A percentile compares a stretch with the other conserved stretches of the same genome.
These are phyloP conservation scores for Crax fasciolata DNA, from an alignment of 2,797 vertebrate genomes.

Conservation along the genomic window DNA sequence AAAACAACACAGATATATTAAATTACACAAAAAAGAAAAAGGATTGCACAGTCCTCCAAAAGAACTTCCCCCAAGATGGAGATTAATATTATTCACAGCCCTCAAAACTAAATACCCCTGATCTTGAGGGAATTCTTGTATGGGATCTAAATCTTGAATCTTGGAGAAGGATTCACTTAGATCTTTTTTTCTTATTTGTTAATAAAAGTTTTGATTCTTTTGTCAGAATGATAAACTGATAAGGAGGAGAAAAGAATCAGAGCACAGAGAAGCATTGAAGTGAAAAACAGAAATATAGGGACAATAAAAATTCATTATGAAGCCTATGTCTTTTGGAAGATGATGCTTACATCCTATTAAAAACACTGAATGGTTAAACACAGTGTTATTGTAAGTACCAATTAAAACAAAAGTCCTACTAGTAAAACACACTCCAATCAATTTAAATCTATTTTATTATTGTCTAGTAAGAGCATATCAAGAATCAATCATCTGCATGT, in stretches of 20 bases:
- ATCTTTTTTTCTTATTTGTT: neutral
- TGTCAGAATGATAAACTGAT: neutral
- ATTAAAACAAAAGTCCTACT: slow-evolving; percentile 13
- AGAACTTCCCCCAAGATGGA: neutral
- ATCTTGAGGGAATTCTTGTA: neutral
- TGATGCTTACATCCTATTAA: neutral
- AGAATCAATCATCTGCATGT: slow-evolving; percentile 20
- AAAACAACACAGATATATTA: neutral
- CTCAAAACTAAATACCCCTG: neutral
- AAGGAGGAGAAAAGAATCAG: neutral
- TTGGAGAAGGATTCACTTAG: neutral
- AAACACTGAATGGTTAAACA: neutral
- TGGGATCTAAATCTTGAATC: neutral
- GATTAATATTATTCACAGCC: neutral
- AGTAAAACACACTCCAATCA: neutral
- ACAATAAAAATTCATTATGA: neutral
- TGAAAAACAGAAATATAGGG: neutral
- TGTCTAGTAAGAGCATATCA: slow-evolving; percentile 16
- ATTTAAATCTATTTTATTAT: slow-evolving; percentile 5
- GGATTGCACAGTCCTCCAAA: neutral
- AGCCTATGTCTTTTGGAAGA: neutral
- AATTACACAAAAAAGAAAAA: neutral
- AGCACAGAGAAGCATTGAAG: neutral
- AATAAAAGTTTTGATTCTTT: neutral
- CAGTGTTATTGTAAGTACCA: neutral